Evolutionary conservation across 2,113 vertebrate species (phyloP), one percentile per base, ranked within the genome.

Genomic region (Gallinago jamesoni): DNA sequence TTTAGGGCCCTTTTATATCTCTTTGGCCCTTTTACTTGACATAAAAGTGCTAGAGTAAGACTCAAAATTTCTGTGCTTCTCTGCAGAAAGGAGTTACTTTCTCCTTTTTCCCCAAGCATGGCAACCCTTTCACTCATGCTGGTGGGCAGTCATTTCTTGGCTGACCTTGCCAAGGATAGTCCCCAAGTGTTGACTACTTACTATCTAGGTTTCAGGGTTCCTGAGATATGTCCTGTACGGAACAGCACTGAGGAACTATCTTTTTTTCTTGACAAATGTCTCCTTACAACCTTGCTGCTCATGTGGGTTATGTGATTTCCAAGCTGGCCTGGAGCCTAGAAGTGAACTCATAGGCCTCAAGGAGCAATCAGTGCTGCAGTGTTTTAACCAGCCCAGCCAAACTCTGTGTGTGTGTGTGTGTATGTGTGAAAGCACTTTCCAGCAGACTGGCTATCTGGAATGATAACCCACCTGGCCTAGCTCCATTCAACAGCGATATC

Each of bases 301-400:
- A 19, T 39, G 64, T 84, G 85, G 82, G 59, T 94, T 88, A 52
- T 84, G 87, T 77, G 94, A 94, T 96, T 97, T 95, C 80, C 81
- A 93, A 76, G 62, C 95, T 97, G 96, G 95, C 96, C 5, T n/a
- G 60, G 30, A 93, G 87, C 92, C 96, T 97, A 87, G 95, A 94
- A 96, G 93, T 94, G 95, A 96, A 93, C 91, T 96, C 93, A 95
- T 77, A 64, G 82, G 68, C 89, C 94, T 97, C 53, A 47, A 96
- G 91, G 95, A 97, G 95, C 89, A 96, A 17, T 94, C 93, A 94
- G 93, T 83, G 63, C 78, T 91, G 79, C 35, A 74, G 77, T 55
- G 30, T 76, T 95, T 91, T 85, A 93, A 68, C 77, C 80, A 93
- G 64, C 66, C 60, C 77, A 76, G 90, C 90, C 74, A 82, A 95